Conservation (phyloP, 1,140 invertebrate genomes). For the Panulirus ornatus region DNA sequence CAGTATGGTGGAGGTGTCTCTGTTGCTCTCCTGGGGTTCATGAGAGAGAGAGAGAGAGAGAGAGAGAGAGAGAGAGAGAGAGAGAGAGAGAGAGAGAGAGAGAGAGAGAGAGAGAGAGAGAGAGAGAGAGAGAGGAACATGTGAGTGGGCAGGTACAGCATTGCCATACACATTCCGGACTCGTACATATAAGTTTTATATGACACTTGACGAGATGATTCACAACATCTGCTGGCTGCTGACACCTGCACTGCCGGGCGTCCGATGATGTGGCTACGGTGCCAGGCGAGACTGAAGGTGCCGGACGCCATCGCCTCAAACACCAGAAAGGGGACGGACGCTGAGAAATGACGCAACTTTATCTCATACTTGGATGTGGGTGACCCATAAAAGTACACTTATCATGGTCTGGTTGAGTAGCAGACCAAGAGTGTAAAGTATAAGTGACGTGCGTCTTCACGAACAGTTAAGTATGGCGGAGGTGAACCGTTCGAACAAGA, state of each 20-base stretch:
- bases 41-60: neutral
- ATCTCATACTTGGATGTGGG: too few relatives aligned
- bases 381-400: too few relatives aligned
- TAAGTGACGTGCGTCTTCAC: too few relatives aligned
- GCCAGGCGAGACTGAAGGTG: neutral
- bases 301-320: neutral
- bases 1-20: neutral
- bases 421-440: too few relatives aligned
- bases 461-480: too few relatives aligned
- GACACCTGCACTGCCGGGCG: neutral
- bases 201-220: neutral
- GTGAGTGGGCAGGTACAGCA: neutral
- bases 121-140: neutral
- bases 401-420: too few relatives aligned
- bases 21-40: too few relatives aligned
- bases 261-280: neutral
- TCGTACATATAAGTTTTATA: neutral
- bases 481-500: too few relatives aligned
- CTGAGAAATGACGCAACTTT: too few relatives aligned
- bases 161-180: neutral
- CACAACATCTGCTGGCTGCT: too few relatives aligned
- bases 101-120: neutral
- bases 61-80: neutral
- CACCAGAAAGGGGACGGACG: too few relatives aligned
- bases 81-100: neutral